Percentiles rank a stretch among this genome's conserved stretches.
Conservation (phyloP, 23 tunicate species). For the Clavelina lepadiformis region DNA sequence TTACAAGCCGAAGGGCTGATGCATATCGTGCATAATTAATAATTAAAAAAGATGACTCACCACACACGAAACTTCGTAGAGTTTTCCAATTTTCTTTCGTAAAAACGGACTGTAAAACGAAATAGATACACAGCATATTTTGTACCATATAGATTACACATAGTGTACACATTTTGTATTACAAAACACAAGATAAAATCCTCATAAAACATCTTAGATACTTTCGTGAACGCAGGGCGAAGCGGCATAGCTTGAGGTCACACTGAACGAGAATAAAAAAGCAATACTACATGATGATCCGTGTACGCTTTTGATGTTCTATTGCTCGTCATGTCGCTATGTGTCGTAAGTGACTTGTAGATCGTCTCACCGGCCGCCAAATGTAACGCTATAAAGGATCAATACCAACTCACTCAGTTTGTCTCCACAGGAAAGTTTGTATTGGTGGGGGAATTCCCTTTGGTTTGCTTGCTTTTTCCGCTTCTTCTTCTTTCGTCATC, state of each 20-base stretch:
- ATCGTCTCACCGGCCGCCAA: not conserved
- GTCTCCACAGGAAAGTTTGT: constrained; percentile 87
- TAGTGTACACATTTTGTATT: not conserved
- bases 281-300: not conserved
- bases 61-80: constrained; percentile 67
- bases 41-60: constrained; percentile 16
- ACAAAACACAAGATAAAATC: too few species aligned
- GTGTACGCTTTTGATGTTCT: too few species aligned
- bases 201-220: too few species aligned
- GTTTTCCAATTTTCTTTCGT: constrained; percentile 40
- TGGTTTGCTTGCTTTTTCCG: too few species aligned
- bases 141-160: not conserved
- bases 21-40: too few species aligned
- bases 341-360: not conserved
- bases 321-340: not conserved
- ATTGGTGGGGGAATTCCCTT: constrained; percentile 57
- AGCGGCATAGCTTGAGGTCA: too few species aligned
- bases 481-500: too few species aligned
- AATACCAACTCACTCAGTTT: constrained; percentile 67
- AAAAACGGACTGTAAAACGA: constrained; percentile 52
- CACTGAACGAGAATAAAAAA: not conserved
- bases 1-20: too few species aligned
- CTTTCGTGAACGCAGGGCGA: too few species aligned
- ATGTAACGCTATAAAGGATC: not conserved
- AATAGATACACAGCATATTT: not conserved